Evolutionary conservation across 2,797 vertebrate genomes (phyloP).

Genomic region (Oophaga sylvatica): DNA sequence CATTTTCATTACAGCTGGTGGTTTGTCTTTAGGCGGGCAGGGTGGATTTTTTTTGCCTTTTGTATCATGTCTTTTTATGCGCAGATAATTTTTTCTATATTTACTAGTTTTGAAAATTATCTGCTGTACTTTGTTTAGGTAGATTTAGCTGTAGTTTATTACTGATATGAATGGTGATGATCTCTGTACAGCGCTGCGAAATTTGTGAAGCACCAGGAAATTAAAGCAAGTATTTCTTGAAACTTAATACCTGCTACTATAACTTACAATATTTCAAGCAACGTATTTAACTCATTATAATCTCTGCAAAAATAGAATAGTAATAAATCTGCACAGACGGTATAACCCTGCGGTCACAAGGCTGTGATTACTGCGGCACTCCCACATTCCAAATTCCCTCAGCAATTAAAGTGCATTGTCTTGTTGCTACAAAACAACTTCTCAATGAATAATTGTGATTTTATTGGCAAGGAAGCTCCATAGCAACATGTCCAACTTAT

Average conservation of each 20-base stretch:
- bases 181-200: not conserved
- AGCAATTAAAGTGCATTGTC: not conserved
- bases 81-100: not conserved
- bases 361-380: conserved; percentile 10
- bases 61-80: not conserved
- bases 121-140: not conserved
- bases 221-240: not conserved
- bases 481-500: not conserved
- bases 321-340: not conserved
- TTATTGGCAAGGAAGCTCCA: not conserved
- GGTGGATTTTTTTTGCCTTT: not conserved
- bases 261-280: not conserved
- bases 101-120: not conserved
- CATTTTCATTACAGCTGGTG: not conserved
- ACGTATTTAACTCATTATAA: not conserved
- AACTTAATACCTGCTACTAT: not conserved
- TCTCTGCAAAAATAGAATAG: not conserved
- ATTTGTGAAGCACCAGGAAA: not conserved
- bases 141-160: not conserved
- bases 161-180: not conserved
- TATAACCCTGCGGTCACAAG: not conserved
- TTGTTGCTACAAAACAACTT: conserved; percentile 39
- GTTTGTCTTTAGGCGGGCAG: not conserved
- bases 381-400: conserved; percentile 9
- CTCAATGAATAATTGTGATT: not conserved